Conservation (phyloP, 2,797 vertebrate species). For the Moxostoma hubbsi region DNA sequence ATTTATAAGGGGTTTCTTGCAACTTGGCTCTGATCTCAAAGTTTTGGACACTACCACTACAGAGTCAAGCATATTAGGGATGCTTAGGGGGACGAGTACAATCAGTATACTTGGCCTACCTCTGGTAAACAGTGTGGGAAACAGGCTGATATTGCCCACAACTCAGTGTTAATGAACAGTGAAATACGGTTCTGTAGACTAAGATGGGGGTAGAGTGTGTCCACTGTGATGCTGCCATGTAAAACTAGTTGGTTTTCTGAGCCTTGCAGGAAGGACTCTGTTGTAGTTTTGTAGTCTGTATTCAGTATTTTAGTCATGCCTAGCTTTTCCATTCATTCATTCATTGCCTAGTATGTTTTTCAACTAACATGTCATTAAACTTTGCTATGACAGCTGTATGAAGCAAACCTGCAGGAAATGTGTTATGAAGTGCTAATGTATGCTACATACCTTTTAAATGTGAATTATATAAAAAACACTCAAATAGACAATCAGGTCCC, state of each 20-base stretch:
- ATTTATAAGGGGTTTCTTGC: too few species aligned
- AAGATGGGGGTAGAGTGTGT: constrained; percentile 19
- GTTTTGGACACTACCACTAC: not conserved
- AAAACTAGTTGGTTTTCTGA: constrained; percentile 15
- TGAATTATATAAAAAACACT: constrained; percentile 5
- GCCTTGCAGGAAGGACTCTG: not conserved
- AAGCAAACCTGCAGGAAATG: constrained; percentile 1
- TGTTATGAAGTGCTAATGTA: constrained; percentile 14
- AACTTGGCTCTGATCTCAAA: not conserved
- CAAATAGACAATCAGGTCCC: not conserved
- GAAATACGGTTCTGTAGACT: constrained; percentile 4
- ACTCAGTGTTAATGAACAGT: constrained; percentile 43
- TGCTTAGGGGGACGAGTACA: constrained; percentile 3
- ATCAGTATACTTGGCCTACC: constrained; percentile 19
- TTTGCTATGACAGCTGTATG: constrained; percentile 15
- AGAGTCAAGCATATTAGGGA: not conserved
- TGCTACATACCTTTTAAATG: not conserved
- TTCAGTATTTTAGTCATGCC: not conserved
- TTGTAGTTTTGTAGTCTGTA: not conserved
- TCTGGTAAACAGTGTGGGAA: constrained; percentile 33
- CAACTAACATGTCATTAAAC: constrained; percentile 33
- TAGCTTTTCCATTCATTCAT: constrained; percentile 14
- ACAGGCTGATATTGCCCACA: constrained; percentile 14
- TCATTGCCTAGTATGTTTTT: not conserved
- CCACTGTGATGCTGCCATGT: constrained; percentile 8